phyloP scores from a whole-genome alignment of 64 coral and sea anemone species.

The Pocillopora verrucosa region DNA sequence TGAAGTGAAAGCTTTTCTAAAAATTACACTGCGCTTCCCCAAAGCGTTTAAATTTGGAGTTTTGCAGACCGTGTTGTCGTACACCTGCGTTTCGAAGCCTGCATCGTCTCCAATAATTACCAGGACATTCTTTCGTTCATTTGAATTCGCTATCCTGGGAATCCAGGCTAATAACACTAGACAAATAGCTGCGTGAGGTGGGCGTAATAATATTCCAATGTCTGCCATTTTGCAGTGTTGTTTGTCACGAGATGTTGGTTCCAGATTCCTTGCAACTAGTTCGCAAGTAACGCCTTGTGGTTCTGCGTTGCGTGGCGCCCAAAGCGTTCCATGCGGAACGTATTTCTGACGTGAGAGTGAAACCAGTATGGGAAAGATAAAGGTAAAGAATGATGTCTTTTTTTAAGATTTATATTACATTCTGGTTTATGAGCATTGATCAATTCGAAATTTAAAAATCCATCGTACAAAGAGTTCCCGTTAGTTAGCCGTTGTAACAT shows the following conservation, averaged over 20 bases:
- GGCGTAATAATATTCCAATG: too few species aligned
- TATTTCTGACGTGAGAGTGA: too few species aligned
- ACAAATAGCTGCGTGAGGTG: background rate
- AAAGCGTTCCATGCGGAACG: background rate
- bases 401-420: background rate
- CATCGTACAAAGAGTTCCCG: too few species aligned
- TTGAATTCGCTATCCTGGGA: background rate
- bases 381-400: background rate
- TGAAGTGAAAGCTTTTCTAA: slow-evolving; percentile 91
- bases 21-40: slow-evolving; percentile 72
- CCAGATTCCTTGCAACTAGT: background rate
- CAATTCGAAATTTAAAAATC: too few species aligned
- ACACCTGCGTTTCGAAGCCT: slow-evolving; percentile 92
- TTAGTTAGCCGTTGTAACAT: too few species aligned
- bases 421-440: background rate
- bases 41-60: slow-evolving; percentile 85
- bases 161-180: background rate
- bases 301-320: background rate
- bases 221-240: background rate
- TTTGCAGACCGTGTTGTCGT: slow-evolving; percentile 85
- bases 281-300: background rate
- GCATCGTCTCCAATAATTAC: slow-evolving; percentile 93
- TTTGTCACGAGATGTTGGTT: background rate
- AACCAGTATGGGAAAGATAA: background rate
- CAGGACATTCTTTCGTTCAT: slow-evolving; percentile 70